Percentiles rank a stretch among this genome's conserved stretches.
These are phyloP conservation scores for Erethizon dorsatum DNA, from an alignment of 2,797 vertebrate genomes.

Conservation along the genomic window DNA sequence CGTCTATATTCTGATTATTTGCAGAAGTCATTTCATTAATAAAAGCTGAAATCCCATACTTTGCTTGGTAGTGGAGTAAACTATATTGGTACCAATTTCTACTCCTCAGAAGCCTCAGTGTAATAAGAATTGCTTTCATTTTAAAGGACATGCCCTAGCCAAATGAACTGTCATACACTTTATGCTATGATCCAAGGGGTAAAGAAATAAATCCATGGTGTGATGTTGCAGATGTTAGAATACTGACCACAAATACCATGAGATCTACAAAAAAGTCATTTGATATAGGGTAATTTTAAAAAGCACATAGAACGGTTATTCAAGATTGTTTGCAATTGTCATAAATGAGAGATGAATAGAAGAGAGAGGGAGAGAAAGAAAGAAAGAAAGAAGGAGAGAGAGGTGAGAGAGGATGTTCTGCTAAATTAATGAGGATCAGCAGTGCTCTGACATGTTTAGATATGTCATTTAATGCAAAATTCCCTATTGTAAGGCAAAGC, in stretches of 20 bases:
- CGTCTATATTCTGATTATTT: constrained; percentile 60
- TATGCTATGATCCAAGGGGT: constrained; percentile 62
- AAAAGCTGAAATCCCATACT: constrained; percentile 40
- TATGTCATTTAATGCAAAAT: constrained; percentile 25
- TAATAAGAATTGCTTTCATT: constrained; percentile 51
- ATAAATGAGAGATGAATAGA: background rate
- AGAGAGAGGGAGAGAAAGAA: background rate
- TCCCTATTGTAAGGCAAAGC: constrained; percentile 62
- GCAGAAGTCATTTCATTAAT: background rate
- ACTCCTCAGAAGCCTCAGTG: constrained; percentile 36
- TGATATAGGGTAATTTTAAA: background rate
- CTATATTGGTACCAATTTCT: background rate
- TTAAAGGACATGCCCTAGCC: constrained; percentile 55
- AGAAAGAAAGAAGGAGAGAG: background rate
- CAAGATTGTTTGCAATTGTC: constrained; percentile 1
- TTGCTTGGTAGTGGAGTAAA: constrained; percentile 50
- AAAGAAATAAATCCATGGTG: constrained; percentile 36
- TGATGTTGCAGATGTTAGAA: constrained; percentile 33
- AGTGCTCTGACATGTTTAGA: constrained; percentile 61
- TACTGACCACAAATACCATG: constrained; percentile 59
- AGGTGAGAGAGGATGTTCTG: rapidly evolving
- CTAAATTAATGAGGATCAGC: constrained; percentile 42
- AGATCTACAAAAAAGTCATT: constrained; percentile 60
- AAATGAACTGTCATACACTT: constrained; percentile 27
- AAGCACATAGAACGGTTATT: constrained; percentile 5